phyloP scores from a whole-genome alignment of 2,797 vertebrate species.

The Myotis vivesi region DNA sequence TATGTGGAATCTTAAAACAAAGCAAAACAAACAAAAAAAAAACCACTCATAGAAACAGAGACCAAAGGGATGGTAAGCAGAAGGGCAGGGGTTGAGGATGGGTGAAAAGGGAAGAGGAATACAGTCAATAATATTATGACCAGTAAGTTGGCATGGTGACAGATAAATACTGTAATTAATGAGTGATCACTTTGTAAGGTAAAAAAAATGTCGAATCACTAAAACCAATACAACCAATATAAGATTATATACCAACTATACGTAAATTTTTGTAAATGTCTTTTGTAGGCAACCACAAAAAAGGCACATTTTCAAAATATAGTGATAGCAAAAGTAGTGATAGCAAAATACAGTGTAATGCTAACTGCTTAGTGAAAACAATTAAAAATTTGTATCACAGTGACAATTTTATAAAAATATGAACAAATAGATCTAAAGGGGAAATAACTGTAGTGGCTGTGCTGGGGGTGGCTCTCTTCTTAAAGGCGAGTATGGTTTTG shows the following conservation, averaged over 20 bases:
- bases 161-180: not conserved
- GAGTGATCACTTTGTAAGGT: not conserved
- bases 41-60: not conserved
- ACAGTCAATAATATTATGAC: not conserved
- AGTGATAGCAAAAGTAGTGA: not conserved
- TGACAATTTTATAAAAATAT: not conserved
- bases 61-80: not conserved
- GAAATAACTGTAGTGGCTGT: not conserved
- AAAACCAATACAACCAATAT: not conserved
- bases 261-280: not conserved
- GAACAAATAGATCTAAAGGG: not conserved
- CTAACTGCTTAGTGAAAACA: constrained; percentile 27
- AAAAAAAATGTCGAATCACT: not conserved
- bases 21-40: too few species aligned
- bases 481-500: not conserved
- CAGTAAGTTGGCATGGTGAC: not conserved
- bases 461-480: not conserved
- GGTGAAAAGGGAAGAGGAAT: not conserved
- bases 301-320: not conserved
- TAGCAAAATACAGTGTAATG: not conserved
- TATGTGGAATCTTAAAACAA: not conserved
- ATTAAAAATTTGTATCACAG: not conserved
- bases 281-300: not conserved
- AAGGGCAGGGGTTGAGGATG: not conserved
- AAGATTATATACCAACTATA: not conserved